phyloP scores from a whole-genome alignment of 1,140 invertebrate species.

The Pristionchus pacificus region DNA sequence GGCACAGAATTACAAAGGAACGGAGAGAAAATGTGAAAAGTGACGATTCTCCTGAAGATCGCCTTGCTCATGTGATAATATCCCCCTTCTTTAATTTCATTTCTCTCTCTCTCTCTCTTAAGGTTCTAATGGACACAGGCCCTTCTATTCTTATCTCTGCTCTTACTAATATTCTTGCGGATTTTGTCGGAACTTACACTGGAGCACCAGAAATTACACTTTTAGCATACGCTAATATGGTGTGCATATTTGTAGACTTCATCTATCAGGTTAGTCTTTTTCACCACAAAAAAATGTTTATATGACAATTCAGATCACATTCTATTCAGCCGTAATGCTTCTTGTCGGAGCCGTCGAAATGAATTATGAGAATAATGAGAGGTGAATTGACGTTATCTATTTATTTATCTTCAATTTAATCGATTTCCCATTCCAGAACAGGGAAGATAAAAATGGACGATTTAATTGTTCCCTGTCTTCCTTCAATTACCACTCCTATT shows the following conservation, averaged over 20 bases:
- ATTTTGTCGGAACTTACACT: constrained; percentile 39
- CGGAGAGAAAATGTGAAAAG: constrained; percentile 20
- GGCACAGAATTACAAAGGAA: constrained; percentile 33
- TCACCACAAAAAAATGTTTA: constrained; percentile 4
- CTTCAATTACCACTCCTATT: background rate
- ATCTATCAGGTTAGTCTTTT: constrained; percentile 43
- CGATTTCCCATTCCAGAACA: background rate
- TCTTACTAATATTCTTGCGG: constrained; percentile 44
- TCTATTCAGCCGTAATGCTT: constrained; percentile 47
- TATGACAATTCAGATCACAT: constrained; percentile 44
- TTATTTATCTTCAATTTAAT: constrained; percentile 14
- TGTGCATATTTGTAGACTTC: constrained; percentile 51
- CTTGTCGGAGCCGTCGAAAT: constrained; percentile 49
- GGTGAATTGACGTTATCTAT: constrained; percentile 15
- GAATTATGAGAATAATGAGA: constrained; percentile 27
- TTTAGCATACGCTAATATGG: constrained; percentile 43
- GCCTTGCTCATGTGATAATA: constrained; percentile 30
- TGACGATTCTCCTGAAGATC: constrained; percentile 23
- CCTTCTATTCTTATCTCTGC: constrained; percentile 41
- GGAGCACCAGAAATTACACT: constrained; percentile 42
- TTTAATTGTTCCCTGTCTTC: background rate
- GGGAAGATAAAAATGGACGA: background rate
- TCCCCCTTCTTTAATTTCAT: too few relatives aligned
- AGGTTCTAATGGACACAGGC: constrained; percentile 36
- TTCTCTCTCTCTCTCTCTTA: constrained; percentile 4